Base-by-base conservation (phyloP, 1,140 invertebrate genomes). In the Plutomurus gul region DNA sequence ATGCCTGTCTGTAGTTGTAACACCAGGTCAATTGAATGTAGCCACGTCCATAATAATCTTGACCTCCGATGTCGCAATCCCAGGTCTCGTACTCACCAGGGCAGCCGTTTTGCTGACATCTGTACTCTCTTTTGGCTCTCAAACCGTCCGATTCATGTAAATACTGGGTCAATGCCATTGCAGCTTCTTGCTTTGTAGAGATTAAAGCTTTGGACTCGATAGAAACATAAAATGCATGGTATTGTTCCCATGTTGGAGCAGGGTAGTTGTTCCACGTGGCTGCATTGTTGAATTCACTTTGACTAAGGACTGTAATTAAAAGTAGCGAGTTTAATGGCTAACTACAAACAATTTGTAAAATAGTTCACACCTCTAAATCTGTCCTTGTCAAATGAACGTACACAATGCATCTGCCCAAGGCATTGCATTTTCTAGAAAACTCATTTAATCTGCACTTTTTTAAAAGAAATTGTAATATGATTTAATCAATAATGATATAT, bases 1-100 rank as follows among this genome's bases (percentile, higher is more conserved):
- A 81, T 5, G 80, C 80, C 13, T 74, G 51, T 18, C 80, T 37
- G 73, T 81, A 81, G 25, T 81, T 81, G 70, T 75, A 74, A 25
- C 80, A 81, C 80, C 80, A 81, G 2, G 47, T 78, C 36, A 81
- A 27, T n/a, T 81, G 80, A 49, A 81, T 83, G 70, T 78, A 83
- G 7, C 82, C 82, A 22, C 82, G 40, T 6, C 82, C 82, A 22
- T 81, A 83, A 75, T 83, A 83, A n/a, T 51, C 18, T 33, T 79
- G 82, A 11, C 79, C 78, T 10, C 36, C 47, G 10, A 8, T 16
- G 40, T 83, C 82, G 60, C 82, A 83, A 13, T 77, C 74, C n/a
- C 77, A 60, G 39, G 46, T 70, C 20, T 74, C 49, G 33, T 83
- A 81, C 3, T 79, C 22, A 13, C 47, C 47, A 0, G 82, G 82